phyloP scores from a whole-genome alignment of 2,888 invertebrate genomes.

The Drosophila acutilabella region DNA sequence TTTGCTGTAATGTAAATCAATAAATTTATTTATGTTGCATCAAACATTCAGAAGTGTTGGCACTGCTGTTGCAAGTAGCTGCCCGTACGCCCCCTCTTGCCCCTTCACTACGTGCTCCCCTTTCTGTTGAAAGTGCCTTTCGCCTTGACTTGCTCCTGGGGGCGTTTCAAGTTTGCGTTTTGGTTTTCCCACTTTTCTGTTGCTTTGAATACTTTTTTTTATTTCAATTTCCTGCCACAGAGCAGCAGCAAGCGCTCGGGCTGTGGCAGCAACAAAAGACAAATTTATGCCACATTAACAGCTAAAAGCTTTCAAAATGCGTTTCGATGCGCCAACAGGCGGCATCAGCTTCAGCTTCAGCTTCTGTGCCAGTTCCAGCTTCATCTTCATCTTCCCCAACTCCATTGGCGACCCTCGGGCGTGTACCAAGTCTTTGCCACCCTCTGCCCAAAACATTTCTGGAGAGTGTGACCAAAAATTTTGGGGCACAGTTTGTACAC shows the following conservation, averaged over 20 bases:
- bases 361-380: background rate
- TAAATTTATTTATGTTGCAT: conserved; percentile 56
- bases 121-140: background rate
- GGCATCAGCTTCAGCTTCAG: conserved; percentile 19
- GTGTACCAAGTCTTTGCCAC: conserved; percentile 10
- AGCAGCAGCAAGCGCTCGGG: conserved; percentile 23
- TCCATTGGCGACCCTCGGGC: conserved; percentile 46
- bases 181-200: conserved; percentile 54
- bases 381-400: background rate
- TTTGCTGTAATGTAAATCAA: conserved; percentile 59
- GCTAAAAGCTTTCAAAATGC: conserved; percentile 81
- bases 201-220: conserved; percentile 72
- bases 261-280: conserved; percentile 62
- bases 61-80: conserved; percentile 59
- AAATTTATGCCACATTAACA: conserved; percentile 82
- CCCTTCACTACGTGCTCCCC: background rate
- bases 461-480: conserved; percentile 71
- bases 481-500: conserved; percentile 69
- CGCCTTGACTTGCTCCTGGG: conserved; percentile 46
- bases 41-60: conserved; percentile 55
- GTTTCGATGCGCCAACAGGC: conserved; percentile 68
- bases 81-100: too few species aligned
- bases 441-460: conserved; percentile 43
- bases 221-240: conserved; percentile 77
- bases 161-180: conserved; percentile 64